These are phyloP conservation scores for Drosophila lini DNA, from an alignment of 1,140 invertebrate species.

Conservation along the genomic window DNA sequence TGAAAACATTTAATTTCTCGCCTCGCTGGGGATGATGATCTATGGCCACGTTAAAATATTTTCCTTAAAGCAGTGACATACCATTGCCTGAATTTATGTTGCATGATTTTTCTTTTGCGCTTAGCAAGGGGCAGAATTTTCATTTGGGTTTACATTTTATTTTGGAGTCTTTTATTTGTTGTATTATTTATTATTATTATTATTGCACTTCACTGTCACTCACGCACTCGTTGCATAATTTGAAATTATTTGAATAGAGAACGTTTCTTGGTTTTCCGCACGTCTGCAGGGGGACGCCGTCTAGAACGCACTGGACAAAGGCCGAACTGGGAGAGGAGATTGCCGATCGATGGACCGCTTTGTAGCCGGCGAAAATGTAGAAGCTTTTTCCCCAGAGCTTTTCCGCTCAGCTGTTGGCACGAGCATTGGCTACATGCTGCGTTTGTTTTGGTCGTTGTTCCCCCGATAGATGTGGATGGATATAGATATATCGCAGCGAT, in stretches of 20 bases:
- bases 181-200: background rate
- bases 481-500: conserved; percentile 15
- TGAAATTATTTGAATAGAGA: conserved; percentile 1
- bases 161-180: background rate
- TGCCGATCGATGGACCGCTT: conserved; percentile 19
- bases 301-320: conserved; percentile 69
- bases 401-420: conserved; percentile 71
- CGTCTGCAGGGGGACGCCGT: conserved; percentile 63
- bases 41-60: conserved; percentile 59
- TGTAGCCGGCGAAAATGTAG: conserved; percentile 52
- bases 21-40: conserved; percentile 42
- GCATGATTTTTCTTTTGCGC: conserved; percentile 24
- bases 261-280: conserved; percentile 28
- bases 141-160: conserved; percentile 8
- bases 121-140: conserved; percentile 49
- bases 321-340: conserved; percentile 34
- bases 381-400: conserved; percentile 60
- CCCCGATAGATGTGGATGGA: background rate
- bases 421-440: conserved; percentile 50
- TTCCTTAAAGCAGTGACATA: conserved; percentile 49
- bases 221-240: conserved; percentile 52
- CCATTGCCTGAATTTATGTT: conserved; percentile 64
- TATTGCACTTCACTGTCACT: conserved; percentile 32
- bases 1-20: conserved; percentile 39
- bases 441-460: conserved; percentile 66